Evolutionary conservation across 2,888 invertebrate genomes (phyloP), one percentile per base, ranked within the genome.

Genomic region (Neoscelio sp.): DNA sequence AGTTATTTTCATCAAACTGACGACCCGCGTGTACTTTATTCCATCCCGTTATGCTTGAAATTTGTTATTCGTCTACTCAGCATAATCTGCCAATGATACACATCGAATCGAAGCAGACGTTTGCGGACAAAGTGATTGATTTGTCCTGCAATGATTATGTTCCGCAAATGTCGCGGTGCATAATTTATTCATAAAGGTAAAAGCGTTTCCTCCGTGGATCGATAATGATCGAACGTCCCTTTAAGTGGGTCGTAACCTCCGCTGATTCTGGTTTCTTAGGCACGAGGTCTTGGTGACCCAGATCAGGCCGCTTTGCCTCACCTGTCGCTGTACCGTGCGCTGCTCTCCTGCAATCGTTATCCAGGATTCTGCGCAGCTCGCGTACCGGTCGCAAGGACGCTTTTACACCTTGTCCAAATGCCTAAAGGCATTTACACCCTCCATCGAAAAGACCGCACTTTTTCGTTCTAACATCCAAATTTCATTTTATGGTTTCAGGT

Each of bases 321-420:
- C 87, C 87, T 86, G 86, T 82, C 76, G 71, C 48, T 70, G 81
- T 74, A 80, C 82, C 78, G 82, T 82, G 83, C 84, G 82, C 48
- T 84, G 82, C 83, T 76, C 76, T 88, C 85, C 86, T 87, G 87
- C 86, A 90, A 90, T 90, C 90, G 90, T 90, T 90, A 90, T 85
- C 87, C 82, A 83, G 89, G 90, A 90, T 90, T 88, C 89, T 90
- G 90, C 90, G 90, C 90, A 90, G 82, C 82, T 75, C 78, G 74
- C 62, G 60, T 28, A 74, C 76, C 79, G 78, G 73, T 68, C 71
- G 48, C 71, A 79, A 78, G 76, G 80, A 82, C 81, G 83, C 82
- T 78, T 82, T 84, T 78, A 82, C 81, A 83, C 82, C 78, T 80
- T 82, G 40, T 23, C 68, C 54, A 50, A 74, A 68, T 40, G 30